phyloP scores from a whole-genome alignment of 1,140 invertebrate species.

The Heliconius melpomene region DNA sequence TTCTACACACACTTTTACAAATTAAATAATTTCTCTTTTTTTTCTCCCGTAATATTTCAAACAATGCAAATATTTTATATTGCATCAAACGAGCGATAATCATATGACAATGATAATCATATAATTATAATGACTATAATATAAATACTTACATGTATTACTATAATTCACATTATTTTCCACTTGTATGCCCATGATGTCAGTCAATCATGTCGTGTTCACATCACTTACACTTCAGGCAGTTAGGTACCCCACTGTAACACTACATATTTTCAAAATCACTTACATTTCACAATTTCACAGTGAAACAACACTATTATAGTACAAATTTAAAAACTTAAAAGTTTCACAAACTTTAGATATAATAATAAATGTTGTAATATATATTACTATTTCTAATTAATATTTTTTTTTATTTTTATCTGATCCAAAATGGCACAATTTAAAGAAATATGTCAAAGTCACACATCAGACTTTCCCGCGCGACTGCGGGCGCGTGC shows the following conservation, averaged over 20 bases:
- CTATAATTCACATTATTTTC: constrained; percentile 69
- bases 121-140: not conserved
- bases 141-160: constrained; percentile 71
- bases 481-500: constrained; percentile 12
- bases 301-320: not conserved
- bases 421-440: not conserved
- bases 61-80: too few relatives aligned
- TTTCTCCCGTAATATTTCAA: too few relatives aligned
- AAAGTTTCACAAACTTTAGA: not conserved
- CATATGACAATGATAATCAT: too few relatives aligned
- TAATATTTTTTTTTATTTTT: too few relatives aligned
- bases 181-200: constrained; percentile 72
- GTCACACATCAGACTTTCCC: constrained; percentile 17
- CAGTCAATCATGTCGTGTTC: constrained; percentile 45
- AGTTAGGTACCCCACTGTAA: not conserved
- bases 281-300: constrained; percentile 39
- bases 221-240: constrained; percentile 45
- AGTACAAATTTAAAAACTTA: not conserved
- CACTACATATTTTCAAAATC: constrained; percentile 40
- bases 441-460: constrained; percentile 24
- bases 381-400: too few relatives aligned
- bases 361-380: too few relatives aligned
- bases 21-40: too few relatives aligned
- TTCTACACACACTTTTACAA: too few relatives aligned
- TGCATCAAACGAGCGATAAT: too few relatives aligned